These are phyloP conservation scores for Epinotia nisella DNA, from an alignment of 2,888 invertebrate species.

Conservation along the genomic window DNA sequence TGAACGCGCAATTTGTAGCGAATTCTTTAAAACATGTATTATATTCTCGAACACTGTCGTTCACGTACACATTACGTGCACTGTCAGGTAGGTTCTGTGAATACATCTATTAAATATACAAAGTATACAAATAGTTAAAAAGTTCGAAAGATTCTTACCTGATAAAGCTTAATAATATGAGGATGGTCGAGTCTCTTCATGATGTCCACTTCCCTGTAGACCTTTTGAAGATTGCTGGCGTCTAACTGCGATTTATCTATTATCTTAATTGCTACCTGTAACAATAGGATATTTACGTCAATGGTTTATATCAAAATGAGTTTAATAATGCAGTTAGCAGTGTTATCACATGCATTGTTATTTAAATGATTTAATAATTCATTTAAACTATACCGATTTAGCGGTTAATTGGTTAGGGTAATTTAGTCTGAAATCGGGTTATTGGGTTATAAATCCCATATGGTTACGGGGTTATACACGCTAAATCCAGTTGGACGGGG, in stretches of 20 bases:
- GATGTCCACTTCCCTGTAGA: slow-evolving; percentile 98
- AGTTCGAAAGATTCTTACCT: slow-evolving; percentile 84
- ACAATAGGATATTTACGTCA: slow-evolving; percentile 61
- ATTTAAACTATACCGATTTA: slow-evolving; percentile 3
- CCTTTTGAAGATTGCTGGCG: slow-evolving; percentile 95
- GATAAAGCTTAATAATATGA: slow-evolving; percentile 98
- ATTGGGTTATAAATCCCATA: slow-evolving; percentile 5
- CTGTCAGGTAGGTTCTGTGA: neutral
- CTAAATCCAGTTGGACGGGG: neutral
- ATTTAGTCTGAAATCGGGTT: slow-evolving; percentile 13
- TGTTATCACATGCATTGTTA: slow-evolving; percentile 3
- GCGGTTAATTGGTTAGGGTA: neutral
- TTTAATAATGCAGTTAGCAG: slow-evolving; percentile 14
- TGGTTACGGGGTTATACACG: no score
- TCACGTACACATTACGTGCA: neutral
- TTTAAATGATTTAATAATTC: neutral
- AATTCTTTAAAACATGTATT: no score
- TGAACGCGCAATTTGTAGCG: no score
- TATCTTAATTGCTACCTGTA: slow-evolving; percentile 97
- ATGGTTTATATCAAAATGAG: slow-evolving; percentile 10
- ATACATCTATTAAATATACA: neutral
- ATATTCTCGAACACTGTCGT: neutral
- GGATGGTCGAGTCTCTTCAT: slow-evolving; percentile 99
- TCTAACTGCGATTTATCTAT: slow-evolving; percentile 97
- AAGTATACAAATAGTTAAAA: neutral